A percentile compares a stretch with the other conserved stretches of the same genome.
Evolutionary conservation across 2,113 vertebrate genomes (phyloP).

Genomic region (Tragelaphus imberbis): DNA sequence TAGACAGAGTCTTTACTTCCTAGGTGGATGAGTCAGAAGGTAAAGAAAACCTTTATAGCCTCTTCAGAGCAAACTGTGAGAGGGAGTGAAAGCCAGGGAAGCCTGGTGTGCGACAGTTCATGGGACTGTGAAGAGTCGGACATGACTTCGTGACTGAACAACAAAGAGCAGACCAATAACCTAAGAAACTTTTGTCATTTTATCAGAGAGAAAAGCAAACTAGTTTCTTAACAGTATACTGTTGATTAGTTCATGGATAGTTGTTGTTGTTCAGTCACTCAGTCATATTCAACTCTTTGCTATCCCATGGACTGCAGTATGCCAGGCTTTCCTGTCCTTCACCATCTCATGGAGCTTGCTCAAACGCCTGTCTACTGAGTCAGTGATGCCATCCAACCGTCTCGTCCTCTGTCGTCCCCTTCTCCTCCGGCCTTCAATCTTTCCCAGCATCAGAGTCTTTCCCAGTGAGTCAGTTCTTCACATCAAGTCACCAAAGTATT

Average conservation of each 20-base stretch:
- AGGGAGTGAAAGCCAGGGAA: not conserved
- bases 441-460: not conserved
- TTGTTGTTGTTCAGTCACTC: not conserved
- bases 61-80: not conserved
- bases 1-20: not conserved
- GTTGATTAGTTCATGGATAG: not conserved
- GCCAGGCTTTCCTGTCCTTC: not conserved
- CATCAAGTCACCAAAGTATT: not conserved
- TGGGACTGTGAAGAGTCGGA: not conserved
- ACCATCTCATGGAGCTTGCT: not conserved
- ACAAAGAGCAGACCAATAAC: not conserved
- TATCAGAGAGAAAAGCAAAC: not conserved
- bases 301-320: not conserved
- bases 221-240: not conserved
- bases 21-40: not conserved
- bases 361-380: not conserved
- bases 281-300: not conserved
- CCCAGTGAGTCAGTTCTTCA: not conserved
- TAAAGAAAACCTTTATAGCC: not conserved
- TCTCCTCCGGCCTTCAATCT: not conserved
- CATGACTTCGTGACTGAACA: not conserved
- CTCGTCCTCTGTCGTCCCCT: not conserved
- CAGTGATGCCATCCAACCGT: not conserved
- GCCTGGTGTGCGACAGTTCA: not conserved
- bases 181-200: not conserved